phyloP scores from a whole-genome alignment of 2,797 vertebrate genomes.

The Lophura swinhoii region DNA sequence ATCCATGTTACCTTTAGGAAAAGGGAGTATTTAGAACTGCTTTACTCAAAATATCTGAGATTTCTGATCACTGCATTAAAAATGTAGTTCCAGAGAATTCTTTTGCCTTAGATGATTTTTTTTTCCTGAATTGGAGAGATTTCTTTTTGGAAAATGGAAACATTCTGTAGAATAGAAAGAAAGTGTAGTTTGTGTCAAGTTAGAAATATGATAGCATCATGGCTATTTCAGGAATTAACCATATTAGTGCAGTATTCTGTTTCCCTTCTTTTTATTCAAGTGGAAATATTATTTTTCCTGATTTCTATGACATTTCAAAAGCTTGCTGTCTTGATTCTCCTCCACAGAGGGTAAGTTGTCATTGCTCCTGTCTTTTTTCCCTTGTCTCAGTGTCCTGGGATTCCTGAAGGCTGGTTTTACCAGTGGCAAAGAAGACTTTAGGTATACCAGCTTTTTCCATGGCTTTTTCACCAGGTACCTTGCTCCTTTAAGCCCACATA shows the following conservation, averaged over 20 bases:
- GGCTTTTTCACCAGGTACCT: background rate
- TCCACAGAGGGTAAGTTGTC: background rate
- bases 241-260: background rate
- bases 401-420: background rate
- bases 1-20: background rate
- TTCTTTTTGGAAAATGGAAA: background rate
- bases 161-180: background rate
- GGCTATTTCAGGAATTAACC: background rate
- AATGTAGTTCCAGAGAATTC: background rate
- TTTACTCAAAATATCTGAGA: background rate
- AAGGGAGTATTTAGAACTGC: background rate
- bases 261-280: background rate
- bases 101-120: background rate
- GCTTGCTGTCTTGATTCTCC: background rate
- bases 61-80: background rate
- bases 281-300: background rate
- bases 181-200: background rate
- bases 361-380: background rate
- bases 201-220: background rate
- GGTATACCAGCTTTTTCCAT: too few relatives aligned
- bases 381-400: background rate
- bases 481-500: background rate
- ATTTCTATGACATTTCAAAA: background rate
- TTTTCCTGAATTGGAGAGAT: background rate
- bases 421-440: background rate